phyloP scores from a whole-genome alignment of 2,797 vertebrate species.

The Malurus splendens region DNA sequence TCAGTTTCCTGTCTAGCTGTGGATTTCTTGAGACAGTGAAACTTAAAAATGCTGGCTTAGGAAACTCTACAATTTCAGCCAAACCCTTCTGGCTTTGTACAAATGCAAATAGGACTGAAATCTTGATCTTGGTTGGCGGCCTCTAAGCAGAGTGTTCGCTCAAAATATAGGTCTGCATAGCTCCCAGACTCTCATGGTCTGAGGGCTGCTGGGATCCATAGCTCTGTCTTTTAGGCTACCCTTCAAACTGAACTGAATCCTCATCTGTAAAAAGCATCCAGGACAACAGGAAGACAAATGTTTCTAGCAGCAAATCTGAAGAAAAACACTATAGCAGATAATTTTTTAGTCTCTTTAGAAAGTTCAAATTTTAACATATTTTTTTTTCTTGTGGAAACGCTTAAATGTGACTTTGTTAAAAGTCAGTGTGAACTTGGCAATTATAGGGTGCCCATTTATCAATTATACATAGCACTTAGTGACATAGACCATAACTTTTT shows the following conservation, averaged over 20 bases:
- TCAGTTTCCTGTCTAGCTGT: background rate
- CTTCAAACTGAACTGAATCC: background rate
- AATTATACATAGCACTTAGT: background rate
- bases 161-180: background rate
- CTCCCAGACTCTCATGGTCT: background rate
- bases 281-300: background rate
- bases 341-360: background rate
- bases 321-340: background rate
- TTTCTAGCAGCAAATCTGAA: background rate
- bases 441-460: background rate
- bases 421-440: background rate
- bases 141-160: background rate
- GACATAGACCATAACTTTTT: background rate
- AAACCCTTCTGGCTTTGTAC: conserved; percentile 23
- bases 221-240: background rate
- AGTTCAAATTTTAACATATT: background rate
- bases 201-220: background rate
- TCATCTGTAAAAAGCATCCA: background rate
- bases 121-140: background rate
- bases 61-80: background rate
- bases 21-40: background rate
- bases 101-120: background rate
- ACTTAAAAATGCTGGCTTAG: background rate
- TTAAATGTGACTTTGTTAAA: background rate
- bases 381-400: background rate